Conservation (phyloP, 2,797 vertebrate species). For the Petrocephalus schoutedeni region DNA sequence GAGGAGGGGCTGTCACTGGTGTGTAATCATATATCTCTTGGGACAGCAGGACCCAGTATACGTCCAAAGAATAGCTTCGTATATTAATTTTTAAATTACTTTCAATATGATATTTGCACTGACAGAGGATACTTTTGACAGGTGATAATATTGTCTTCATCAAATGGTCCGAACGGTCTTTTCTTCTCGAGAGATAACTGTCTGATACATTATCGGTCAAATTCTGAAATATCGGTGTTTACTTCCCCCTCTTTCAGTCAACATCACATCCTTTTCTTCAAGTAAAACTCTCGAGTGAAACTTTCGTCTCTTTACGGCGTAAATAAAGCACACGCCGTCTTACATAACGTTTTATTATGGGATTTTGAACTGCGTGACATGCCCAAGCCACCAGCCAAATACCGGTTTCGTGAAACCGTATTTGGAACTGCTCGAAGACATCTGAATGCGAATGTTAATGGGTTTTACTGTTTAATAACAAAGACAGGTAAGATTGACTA, state of each 20-base stretch:
- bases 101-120: background rate
- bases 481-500: background rate
- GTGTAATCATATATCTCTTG: background rate
- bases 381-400: background rate
- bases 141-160: background rate
- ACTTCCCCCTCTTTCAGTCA: background rate
- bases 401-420: background rate
- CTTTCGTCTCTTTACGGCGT: background rate
- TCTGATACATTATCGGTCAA: background rate
- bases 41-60: background rate
- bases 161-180: background rate
- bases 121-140: background rate
- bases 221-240: background rate
- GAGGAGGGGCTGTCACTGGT: background rate
- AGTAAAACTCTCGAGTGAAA: background rate
- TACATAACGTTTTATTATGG: slow-evolving; percentile 11
- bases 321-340: background rate
- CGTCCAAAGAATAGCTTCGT: background rate
- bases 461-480: background rate
- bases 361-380: background rate
- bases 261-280: background rate
- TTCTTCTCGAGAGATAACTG: background rate
- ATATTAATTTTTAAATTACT: background rate
- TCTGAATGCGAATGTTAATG: background rate
- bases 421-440: background rate